phyloP scores from a whole-genome alignment of 1,140 invertebrate genomes.

The Helicoverpa zea region DNA sequence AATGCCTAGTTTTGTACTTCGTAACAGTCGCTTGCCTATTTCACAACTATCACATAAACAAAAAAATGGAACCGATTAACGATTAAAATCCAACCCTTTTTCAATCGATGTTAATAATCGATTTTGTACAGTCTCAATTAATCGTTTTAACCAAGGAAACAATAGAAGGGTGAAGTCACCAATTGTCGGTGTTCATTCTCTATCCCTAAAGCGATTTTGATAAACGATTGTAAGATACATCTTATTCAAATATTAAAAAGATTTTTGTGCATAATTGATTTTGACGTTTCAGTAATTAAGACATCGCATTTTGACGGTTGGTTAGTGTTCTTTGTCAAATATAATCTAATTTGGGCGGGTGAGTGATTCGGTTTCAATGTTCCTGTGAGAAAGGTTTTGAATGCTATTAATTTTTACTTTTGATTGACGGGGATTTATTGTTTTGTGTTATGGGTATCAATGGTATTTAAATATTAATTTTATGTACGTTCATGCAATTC shows the following conservation, averaged over 20 bases:
- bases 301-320: slow-evolving; percentile 70
- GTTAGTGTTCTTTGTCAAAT: slow-evolving; percentile 69
- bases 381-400: slow-evolving; percentile 67
- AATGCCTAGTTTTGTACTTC: too few relatives aligned
- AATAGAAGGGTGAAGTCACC: slow-evolving; percentile 20
- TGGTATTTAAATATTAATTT: not conserved
- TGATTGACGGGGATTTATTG: slow-evolving; percentile 38
- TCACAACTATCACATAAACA: not conserved
- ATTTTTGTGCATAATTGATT: slow-evolving; percentile 75
- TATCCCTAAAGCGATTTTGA: slow-evolving; percentile 66
- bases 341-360: slow-evolving; percentile 74
- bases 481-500: not conserved
- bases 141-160: slow-evolving; percentile 48
- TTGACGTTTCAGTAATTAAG: slow-evolving; percentile 80
- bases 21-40: too few relatives aligned
- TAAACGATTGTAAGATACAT: slow-evolving; percentile 71
- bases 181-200: slow-evolving; percentile 2
- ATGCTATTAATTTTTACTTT: slow-evolving; percentile 25
- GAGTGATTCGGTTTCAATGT: slow-evolving; percentile 63
- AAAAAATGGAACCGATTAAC: slow-evolving; percentile 4
- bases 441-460: slow-evolving; percentile 5
- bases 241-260: slow-evolving; percentile 74
- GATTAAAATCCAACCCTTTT: slow-evolving; percentile 18
- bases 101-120: slow-evolving; percentile 16
- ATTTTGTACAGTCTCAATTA: slow-evolving; percentile 33